Evolutionary conservation across 2,113 vertebrate genomes (phyloP).

Genomic region (Elanoides forficatus): DNA sequence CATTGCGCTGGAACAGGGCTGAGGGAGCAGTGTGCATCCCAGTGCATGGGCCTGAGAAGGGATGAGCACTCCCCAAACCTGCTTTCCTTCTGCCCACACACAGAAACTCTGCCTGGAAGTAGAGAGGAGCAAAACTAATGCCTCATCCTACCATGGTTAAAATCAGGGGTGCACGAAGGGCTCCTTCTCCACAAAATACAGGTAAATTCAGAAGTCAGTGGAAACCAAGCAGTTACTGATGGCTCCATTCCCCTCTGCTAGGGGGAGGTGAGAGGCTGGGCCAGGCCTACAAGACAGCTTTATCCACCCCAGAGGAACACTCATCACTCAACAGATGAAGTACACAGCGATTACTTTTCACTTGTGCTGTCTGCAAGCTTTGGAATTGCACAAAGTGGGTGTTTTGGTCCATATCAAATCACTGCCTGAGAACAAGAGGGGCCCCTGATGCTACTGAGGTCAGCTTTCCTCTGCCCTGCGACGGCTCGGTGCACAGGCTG

Average conservation of each 20-base stretch:
- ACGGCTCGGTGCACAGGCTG: not conserved
- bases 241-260: not conserved
- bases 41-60: rapidly evolving
- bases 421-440: not conserved
- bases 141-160: not conserved
- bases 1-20: rapidly evolving
- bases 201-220: not conserved
- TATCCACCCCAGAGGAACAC: not conserved
- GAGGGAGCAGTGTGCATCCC: not conserved
- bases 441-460: rapidly evolving
- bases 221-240: not conserved
- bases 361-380: not conserved
- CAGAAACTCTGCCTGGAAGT: not conserved
- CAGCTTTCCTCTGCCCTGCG: not conserved
- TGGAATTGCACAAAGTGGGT: not conserved
- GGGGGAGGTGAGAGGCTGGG: not conserved
- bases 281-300: not conserved
- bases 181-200: not conserved
- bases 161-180: not conserved
- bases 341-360: not conserved
- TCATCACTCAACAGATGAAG: not conserved
- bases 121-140: not conserved
- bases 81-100: not conserved
- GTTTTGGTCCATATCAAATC: not conserved
- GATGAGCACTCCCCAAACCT: not conserved